Evolutionary conservation across 2,888 invertebrate species (phyloP).

Genomic region (Sarcophaga rosellei): DNA sequence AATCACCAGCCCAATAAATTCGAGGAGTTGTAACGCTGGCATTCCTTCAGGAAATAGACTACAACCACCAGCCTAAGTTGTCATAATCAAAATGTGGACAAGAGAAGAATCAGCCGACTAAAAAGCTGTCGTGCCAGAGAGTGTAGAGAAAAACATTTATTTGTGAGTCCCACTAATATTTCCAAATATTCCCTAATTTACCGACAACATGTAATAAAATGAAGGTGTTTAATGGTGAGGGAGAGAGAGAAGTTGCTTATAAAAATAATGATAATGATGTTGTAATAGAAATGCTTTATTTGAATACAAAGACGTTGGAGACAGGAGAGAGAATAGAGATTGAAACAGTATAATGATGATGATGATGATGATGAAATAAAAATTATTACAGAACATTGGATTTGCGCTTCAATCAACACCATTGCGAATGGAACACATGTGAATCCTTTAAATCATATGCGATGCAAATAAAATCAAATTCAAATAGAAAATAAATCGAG

Average conservation of each 20-base stretch:
- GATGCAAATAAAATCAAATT: neutral
- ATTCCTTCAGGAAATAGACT: too few relatives aligned
- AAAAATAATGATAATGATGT: conserved; percentile 14
- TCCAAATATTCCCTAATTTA: neutral
- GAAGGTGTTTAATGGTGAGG: neutral
- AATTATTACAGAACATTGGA: conserved; percentile 65
- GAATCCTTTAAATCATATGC: conserved; percentile 19
- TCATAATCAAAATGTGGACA: too few relatives aligned
- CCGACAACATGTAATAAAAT: neutral
- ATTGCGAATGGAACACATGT: neutral
- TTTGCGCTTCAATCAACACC: conserved; percentile 69
- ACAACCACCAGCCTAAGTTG: too few relatives aligned
- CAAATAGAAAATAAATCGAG: neutral
- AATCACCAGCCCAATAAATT: too few relatives aligned
- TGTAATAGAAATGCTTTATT: conserved; percentile 34
- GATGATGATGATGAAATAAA: conserved; percentile 42
- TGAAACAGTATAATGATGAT: conserved; percentile 25
- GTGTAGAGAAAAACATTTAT: neutral
- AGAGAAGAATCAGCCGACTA: too few relatives aligned
- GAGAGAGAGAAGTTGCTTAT: neutral
- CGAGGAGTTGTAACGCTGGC: too few relatives aligned
- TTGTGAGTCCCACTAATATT: neutral
- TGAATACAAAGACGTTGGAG: conserved; percentile 17
- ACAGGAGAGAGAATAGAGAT: neutral
- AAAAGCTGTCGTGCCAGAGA: neutral